Percentiles rank a stretch among this genome's conserved stretches.
phyloP scores from a whole-genome alignment of 1,140 invertebrate species.

The Fopius arisanus region DNA sequence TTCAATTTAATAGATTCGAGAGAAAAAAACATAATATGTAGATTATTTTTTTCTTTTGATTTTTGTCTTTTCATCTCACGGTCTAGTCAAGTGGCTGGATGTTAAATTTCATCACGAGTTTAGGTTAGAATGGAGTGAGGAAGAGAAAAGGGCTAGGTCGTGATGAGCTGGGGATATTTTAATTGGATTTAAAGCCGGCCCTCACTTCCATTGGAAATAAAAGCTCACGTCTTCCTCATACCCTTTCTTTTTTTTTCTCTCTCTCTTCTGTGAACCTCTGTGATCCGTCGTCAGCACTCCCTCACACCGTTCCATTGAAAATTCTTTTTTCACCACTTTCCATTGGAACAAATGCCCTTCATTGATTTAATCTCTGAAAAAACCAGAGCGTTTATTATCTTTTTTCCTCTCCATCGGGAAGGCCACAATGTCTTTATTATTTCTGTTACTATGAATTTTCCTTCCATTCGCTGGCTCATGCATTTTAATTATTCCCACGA shows the following conservation, averaged over 20 bases:
- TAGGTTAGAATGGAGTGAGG: neutral
- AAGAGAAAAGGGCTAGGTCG: neutral
- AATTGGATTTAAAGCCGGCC: constrained; percentile 38
- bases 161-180: constrained; percentile 28
- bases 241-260: neutral
- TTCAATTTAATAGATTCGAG: neutral
- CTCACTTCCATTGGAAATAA: constrained; percentile 35
- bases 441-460: too few species aligned
- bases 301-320: neutral
- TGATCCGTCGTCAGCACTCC: neutral
- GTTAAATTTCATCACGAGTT: neutral
- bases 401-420: too few species aligned
- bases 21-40: neutral
- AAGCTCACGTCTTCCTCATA: constrained; percentile 26
- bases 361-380: neutral
- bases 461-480: neutral
- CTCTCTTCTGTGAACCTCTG: constrained; percentile 10
- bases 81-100: neutral
- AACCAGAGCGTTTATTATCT: too few species aligned
- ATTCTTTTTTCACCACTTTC: constrained; percentile 3
- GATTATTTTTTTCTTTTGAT: neutral
- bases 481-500: constrained; percentile 11
- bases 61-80: neutral
- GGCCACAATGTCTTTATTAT: too few species aligned
- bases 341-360: neutral